Evolutionary conservation across 2,888 invertebrate species (phyloP), one percentile per base, ranked within the genome.

Genomic region (Anorthoa munda): DNA sequence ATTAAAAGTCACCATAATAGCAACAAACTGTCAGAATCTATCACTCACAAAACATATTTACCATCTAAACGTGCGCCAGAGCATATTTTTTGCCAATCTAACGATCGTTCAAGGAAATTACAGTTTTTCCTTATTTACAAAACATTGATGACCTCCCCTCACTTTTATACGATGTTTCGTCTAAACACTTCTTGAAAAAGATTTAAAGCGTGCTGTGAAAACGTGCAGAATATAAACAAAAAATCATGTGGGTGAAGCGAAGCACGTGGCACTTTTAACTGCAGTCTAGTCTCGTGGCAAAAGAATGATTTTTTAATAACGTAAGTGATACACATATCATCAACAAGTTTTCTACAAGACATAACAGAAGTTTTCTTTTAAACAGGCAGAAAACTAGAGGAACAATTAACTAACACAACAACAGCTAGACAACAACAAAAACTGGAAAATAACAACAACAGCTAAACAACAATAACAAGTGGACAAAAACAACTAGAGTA

Each of bases 61-160:
- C 70, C 48, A 56, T 12, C 21, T 21, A 18, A 39, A 60, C 51
- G 66, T 59, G 50, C 46, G 64, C 21, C n/a, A 5, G 60, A 50
- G 46, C 31, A 53, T 23, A 51, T 51, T 80, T 83, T 83, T 81
- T 77, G 68, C 77, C 45, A 17, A 21, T 75, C 39, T 82, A 82
- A 81, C 66, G 75, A 75, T 66, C 51, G 55, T 82, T 85, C 86
- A 78, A 78, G 80, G 85, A 85, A 82, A 80, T 72, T n/a, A 18
- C 23, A 51, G 56, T 64, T 84, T 87, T 88, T 84, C 88, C 86
- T 85, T 88, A 82, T 88, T 88, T 83, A 87, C 83, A 70, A 79
- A 84, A 82, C 83, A 79, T 71, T 75, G 31, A n/a, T 72, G 81
- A 73, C 83, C 82, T 84, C 65, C 79, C 66, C 48, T 72, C 39